Percentiles rank a stretch among this genome's conserved stretches.
Evolutionary conservation across 2,113 vertebrate species (phyloP).

Genomic region (Prietella phreatophila): DNA sequence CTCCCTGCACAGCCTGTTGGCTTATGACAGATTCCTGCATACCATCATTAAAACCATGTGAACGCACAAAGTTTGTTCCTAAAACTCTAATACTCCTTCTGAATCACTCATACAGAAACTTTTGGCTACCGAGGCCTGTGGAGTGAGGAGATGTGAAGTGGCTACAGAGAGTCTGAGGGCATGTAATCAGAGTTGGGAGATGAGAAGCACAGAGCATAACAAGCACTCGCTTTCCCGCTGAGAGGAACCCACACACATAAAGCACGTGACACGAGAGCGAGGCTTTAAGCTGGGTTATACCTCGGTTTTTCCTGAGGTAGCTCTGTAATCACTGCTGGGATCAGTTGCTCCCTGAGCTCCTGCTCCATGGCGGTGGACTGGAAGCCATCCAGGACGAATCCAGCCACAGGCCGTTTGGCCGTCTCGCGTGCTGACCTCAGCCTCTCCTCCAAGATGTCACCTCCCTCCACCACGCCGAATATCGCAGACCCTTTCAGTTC

Average conservation of each 20-base stretch:
- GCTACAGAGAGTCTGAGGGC: constrained; percentile 26
- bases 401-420: constrained; percentile 89
- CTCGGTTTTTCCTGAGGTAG: constrained; percentile 93
- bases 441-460: constrained; percentile 87
- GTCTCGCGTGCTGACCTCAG: constrained; percentile 90
- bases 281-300: constrained; percentile 60
- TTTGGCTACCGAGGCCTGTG: constrained; percentile 13
- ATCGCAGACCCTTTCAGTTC: constrained; percentile 78
- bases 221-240: constrained; percentile 3
- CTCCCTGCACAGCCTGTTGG: background rate
- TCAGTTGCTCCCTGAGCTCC: constrained; percentile 79
- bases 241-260: background rate
- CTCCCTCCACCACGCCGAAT: constrained; percentile 92
- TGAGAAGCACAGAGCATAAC: background rate
- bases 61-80: constrained; percentile 33
- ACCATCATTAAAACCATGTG: background rate
- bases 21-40: background rate
- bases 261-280: background rate
- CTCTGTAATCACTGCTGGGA: constrained; percentile 79
- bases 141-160: constrained; percentile 29
- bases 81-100: background rate
- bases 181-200: constrained; percentile 35
- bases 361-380: constrained; percentile 73
- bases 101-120: background rate
- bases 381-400: constrained; percentile 92